phyloP scores from a whole-genome alignment of 2,797 vertebrate genomes.

The Pipistrellus kuhlii region DNA sequence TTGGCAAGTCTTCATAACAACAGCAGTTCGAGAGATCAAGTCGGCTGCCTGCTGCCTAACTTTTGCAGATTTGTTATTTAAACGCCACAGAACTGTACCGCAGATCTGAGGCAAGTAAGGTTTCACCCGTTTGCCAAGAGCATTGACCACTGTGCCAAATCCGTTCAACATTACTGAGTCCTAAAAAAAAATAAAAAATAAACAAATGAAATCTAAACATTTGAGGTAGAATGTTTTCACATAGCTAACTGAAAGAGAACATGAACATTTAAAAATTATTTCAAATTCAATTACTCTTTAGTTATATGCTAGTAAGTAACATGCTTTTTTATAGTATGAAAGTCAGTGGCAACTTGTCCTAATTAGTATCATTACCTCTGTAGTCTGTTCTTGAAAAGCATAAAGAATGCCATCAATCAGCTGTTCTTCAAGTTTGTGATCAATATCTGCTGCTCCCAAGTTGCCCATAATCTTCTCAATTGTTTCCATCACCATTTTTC shows the following conservation, averaged over 20 bases:
- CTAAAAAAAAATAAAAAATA: slow-evolving; percentile 84
- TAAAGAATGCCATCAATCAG: slow-evolving; percentile 99
- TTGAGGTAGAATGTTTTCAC: neutral
- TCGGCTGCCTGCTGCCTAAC: slow-evolving; percentile 99
- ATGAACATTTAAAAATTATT: neutral
- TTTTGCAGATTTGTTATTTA: slow-evolving; percentile 99
- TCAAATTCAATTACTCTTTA: slow-evolving; percentile 24
- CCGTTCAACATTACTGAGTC: slow-evolving; percentile 99
- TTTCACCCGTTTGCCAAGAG: slow-evolving; percentile 98
- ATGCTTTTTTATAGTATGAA: slow-evolving; percentile 16
- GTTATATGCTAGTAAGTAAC: neutral
- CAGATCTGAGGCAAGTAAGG: slow-evolving; percentile 99
- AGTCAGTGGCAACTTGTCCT: neutral
- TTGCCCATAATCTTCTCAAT: slow-evolving; percentile 99
- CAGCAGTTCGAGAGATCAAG: slow-evolving; percentile 98
- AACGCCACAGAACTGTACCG: slow-evolving; percentile 98
- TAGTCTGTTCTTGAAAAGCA: slow-evolving; percentile 99
- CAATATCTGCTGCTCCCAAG: slow-evolving; percentile 98
- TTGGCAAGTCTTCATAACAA: slow-evolving; percentile 99
- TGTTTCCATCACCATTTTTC: slow-evolving; percentile 99
- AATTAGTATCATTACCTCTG: slow-evolving; percentile 90
- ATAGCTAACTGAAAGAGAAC: neutral
- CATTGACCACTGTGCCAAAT: slow-evolving; percentile 99
- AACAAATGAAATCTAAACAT: slow-evolving; percentile 15
- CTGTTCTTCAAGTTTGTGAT: slow-evolving; percentile 99